Percentiles rank a stretch among this genome's conserved stretches.
Evolutionary conservation across 2,113 vertebrate species (phyloP).

Genomic region (Herpetotheres cachinnans): DNA sequence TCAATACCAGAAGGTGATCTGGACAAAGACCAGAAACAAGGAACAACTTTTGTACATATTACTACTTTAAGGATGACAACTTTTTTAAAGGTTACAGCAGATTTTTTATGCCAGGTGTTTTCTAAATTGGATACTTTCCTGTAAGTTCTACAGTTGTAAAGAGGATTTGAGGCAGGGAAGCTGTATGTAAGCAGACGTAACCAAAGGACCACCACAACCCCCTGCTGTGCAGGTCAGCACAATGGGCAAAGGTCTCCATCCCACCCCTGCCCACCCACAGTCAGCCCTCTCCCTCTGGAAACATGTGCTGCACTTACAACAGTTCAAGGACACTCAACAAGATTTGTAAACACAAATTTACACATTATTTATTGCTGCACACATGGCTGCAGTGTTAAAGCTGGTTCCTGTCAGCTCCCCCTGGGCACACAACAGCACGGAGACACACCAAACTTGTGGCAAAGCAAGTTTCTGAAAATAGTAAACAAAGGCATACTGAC

Average conservation of each 20-base stretch:
- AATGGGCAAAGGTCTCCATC: background rate
- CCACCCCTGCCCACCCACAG: background rate
- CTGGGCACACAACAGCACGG: background rate
- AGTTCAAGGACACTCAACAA: background rate
- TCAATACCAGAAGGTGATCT: background rate
- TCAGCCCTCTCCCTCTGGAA: background rate
- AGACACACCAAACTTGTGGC: background rate
- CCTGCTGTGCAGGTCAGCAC: background rate
- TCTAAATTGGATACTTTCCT: background rate
- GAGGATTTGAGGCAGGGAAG: background rate
- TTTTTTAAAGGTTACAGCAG: background rate
- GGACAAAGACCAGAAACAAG: background rate
- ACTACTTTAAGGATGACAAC: background rate
- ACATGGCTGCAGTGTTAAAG: background rate
- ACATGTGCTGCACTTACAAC: accelerated
- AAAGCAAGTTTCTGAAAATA: background rate
- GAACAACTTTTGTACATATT: background rate
- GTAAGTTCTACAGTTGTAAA: background rate
- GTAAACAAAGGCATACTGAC: background rate
- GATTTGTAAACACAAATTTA: background rate
- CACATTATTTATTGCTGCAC: background rate
- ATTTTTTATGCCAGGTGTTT: background rate
- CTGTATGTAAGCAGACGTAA: background rate
- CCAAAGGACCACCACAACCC: background rate
- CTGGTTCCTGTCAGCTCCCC: background rate